Evolutionary conservation across 2,888 invertebrate species (phyloP), one percentile per base, ranked within the genome.

Genomic region (Automeris io): DNA sequence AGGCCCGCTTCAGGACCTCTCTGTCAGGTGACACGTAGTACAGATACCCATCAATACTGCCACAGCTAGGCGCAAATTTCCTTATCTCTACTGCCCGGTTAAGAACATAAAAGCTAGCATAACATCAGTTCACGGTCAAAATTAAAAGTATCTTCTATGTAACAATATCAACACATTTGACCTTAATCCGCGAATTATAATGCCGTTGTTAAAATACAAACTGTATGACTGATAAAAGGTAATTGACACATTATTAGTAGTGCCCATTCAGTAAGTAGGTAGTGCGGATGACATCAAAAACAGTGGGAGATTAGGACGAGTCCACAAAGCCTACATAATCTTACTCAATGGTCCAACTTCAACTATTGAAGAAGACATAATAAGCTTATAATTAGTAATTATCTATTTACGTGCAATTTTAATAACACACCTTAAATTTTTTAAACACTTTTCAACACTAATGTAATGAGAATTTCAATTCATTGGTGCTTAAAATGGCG

Each of bases 221-320:
- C 66, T 57, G 64, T 59, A 60, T 45, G 46, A 33, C 5, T 26
- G 61, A 64, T 60, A 60, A 54, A 47, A 47, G 46, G 51, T 63
- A 64, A 63, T 60, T 62, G 63, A 64, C 65, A 65, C 53, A 60
- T 61, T 57, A 56, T 37, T 43, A 38, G 47, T 46, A 46, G 59
- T 51, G 51, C 49, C 58, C 59, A 64, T 62, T 67, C n/a, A n/a
- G n/a, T n/a, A n/a, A n/a, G n/a, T 63, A 61, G 54, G 70, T 69
- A 68, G 70, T 68, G 58, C 62, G 58, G 61, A 42, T 23, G 34
- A 53, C 56, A 51, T 68, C 64, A 65, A 68, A 65, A 52, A 33
- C n/a, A 34, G n/a, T 31, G 22, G 18, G 22, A 5, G 37, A 16
- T 57, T 42, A 57, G 36, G 55, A 23, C 6, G 35, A n/a, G 31